A percentile compares a stretch with the other conserved stretches of the same genome.
These are phyloP conservation scores for Cacoxenus indagator DNA, from an alignment of 2,888 invertebrate species.

Conservation along the genomic window DNA sequence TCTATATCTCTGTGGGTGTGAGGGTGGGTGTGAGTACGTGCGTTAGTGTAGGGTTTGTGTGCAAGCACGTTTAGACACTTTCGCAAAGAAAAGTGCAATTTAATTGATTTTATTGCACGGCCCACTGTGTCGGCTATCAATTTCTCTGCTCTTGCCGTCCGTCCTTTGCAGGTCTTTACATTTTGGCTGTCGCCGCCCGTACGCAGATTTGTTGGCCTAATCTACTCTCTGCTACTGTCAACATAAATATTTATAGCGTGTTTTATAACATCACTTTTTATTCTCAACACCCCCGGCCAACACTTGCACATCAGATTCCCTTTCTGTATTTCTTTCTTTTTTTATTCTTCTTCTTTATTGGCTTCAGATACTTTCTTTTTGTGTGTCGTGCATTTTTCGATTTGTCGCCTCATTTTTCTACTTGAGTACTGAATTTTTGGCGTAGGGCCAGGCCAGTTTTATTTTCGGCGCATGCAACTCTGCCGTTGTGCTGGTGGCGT, in stretches of 20 bases:
- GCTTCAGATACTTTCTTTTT: background rate
- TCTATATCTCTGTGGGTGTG: no score
- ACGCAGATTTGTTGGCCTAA: background rate
- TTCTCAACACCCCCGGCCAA: conserved; percentile 22
- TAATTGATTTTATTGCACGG: background rate
- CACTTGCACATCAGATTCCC: background rate
- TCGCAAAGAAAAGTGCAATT: conserved; percentile 1
- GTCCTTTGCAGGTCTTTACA: background rate
- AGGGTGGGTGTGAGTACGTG: no score
- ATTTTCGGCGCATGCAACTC: conserved; percentile 51
- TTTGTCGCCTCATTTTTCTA: conserved; percentile 31
- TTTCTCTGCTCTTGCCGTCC: background rate
- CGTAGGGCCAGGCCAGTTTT: conserved; percentile 52
- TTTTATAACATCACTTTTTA: conserved; percentile 42
- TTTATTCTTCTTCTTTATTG: background rate
- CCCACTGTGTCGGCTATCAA: background rate
- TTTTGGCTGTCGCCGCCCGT: background rate
- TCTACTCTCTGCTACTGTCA: conserved; percentile 36
- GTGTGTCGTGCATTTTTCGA: background rate
- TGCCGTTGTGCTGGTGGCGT: conserved; percentile 33
- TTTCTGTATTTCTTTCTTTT: background rate
- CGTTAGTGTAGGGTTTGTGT: background rate
- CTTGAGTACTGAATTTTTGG: conserved; percentile 38
- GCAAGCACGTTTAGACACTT: background rate
- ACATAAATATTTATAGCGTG: conserved; percentile 37